Evolutionary conservation across 2,113 vertebrate genomes (phyloP).

Genomic region (Pangasianodon gigas): DNA sequence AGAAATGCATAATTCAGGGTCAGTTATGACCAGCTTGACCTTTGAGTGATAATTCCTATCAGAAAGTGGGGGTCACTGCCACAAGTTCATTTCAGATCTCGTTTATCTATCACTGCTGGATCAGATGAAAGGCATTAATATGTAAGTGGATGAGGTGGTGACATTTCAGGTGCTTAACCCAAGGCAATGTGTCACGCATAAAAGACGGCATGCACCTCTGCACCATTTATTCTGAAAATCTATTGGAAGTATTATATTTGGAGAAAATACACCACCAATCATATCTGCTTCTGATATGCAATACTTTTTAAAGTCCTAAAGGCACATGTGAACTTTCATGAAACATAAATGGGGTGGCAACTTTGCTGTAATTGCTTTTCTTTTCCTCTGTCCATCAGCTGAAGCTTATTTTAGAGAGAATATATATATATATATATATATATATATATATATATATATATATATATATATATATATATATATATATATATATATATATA

Average conservation of each 20-base stretch:
- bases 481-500: too few relatives aligned
- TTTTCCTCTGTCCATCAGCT: not conserved
- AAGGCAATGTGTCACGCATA: constrained; percentile 23
- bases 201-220: not conserved
- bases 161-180: constrained; percentile 32
- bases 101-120: constrained; percentile 23
- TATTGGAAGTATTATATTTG: not conserved
- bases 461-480: too few relatives aligned
- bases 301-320: constrained; percentile 19
- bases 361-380: not conserved
- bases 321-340: not conserved
- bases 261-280: not conserved
- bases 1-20: constrained; percentile 47
- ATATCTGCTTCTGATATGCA: not conserved
- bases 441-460: too few relatives aligned
- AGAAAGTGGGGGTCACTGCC: constrained; percentile 38
- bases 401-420: not conserved
- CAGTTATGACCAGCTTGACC: constrained; percentile 20
- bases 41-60: constrained; percentile 29
- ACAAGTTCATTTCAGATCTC: constrained; percentile 26
- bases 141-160: constrained; percentile 28
- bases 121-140: constrained; percentile 34
- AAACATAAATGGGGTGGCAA: not conserved
- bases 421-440: too few relatives aligned
- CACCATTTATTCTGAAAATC: constrained; percentile 15